phyloP scores from a whole-genome alignment of 2,113 vertebrate species.

The Cephalopholis sonnerati region DNA sequence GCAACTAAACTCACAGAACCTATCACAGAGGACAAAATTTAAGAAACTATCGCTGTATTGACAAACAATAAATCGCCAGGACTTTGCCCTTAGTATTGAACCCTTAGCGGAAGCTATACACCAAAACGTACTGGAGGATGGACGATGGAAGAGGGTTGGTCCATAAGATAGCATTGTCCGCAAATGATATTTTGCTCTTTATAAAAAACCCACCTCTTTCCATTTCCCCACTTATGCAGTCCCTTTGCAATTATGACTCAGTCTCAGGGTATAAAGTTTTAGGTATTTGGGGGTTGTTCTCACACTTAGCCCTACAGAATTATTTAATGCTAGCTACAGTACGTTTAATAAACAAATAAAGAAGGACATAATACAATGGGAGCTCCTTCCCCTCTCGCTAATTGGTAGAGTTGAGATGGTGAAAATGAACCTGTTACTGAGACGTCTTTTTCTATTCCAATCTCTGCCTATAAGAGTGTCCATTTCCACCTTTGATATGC shows the following conservation, averaged over 20 bases:
- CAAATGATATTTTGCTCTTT: too few relatives aligned
- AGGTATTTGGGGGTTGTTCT: not conserved
- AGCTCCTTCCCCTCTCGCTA: not conserved
- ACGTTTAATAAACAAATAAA: slow-evolving; percentile 19
- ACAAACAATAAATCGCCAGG: too few relatives aligned
- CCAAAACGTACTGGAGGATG: not conserved
- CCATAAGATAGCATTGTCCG: too few relatives aligned
- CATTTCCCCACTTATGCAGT: not conserved
- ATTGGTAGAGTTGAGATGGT: too few relatives aligned
- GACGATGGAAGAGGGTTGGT: not conserved
- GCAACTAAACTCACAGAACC: too few relatives aligned
- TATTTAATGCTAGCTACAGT: not conserved
- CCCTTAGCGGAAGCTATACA: too few relatives aligned
- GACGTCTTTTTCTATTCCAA: too few relatives aligned
- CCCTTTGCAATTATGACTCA: not conserved
- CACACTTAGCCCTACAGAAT: not conserved
- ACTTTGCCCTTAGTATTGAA: not conserved
- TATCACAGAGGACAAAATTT: too few relatives aligned
- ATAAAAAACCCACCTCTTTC: slow-evolving; percentile 1
- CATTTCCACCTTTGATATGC: too few relatives aligned
- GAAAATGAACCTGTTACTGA: too few relatives aligned
- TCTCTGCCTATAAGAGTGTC: too few relatives aligned
- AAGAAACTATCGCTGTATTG: too few relatives aligned
- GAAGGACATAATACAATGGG: not conserved
- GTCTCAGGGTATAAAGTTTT: not conserved